Conservation (phyloP, 2,113 vertebrate genomes). For the Poeciliopsis occidentalis region DNA sequence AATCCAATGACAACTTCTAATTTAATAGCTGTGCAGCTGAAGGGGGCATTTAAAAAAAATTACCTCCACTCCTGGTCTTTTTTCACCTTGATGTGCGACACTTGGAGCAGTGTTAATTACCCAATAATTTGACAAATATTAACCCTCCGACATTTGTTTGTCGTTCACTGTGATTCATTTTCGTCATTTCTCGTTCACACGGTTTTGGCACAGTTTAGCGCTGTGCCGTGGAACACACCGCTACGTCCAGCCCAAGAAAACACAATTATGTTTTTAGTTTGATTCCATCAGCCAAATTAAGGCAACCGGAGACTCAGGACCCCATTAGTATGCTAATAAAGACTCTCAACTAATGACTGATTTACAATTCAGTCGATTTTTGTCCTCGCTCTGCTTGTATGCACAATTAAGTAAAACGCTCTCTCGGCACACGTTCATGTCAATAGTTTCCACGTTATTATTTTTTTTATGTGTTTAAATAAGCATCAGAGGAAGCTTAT, state of each 20-base stretch:
- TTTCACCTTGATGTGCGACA: too few species aligned
- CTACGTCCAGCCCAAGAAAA: constrained; percentile 54
- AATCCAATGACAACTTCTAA: not conserved
- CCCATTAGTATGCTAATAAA: constrained; percentile 74
- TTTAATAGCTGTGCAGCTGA: not conserved
- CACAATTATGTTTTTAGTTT: constrained; percentile 39
- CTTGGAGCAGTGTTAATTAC: not conserved
- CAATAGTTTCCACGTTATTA: constrained; percentile 47
- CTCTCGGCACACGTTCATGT: constrained; percentile 4
- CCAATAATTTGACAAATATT: not conserved
- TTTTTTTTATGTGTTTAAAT: constrained; percentile 4
- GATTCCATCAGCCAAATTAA: constrained; percentile 66
- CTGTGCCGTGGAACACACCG: constrained; percentile 14
- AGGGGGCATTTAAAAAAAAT: not conserved
- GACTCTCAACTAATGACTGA: constrained; percentile 69
- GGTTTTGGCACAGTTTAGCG: not conserved
- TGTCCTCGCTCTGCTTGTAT: constrained; percentile 35
- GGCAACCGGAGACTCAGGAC: constrained; percentile 47
- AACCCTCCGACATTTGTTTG: not conserved
- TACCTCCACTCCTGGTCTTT: not conserved
- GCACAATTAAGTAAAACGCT: constrained; percentile 55
- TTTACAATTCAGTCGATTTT: constrained; percentile 66
- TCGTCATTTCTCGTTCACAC: not conserved
- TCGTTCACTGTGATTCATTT: not conserved
- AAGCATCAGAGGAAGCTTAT: constrained; percentile 24